Base-by-base conservation (phyloP, 2,113 vertebrate genomes). In the Lycaon pictus region DNA sequence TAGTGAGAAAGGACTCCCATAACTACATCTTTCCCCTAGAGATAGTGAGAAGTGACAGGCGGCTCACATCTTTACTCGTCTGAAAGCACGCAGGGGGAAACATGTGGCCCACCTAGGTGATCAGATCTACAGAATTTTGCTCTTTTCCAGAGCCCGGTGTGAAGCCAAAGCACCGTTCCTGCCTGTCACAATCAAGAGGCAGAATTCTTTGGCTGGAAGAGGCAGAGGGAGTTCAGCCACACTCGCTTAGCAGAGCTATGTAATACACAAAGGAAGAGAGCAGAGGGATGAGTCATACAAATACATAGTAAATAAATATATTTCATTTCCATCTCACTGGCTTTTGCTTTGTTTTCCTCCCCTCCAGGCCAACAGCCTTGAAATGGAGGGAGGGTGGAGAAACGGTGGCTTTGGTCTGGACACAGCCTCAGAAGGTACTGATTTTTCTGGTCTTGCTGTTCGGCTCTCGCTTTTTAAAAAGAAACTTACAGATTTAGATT, bases 221-320 rank as follows among this genome's bases (percentile, higher is more conserved):
- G 92, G 87, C 92, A 80, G 51, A 92, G 51, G 74, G 90, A 96
- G 93, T 65, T 93, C 90, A 63, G 94, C 71, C 85, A 65, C 25
- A 10, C 51, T 84, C 1, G 5, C 95, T 96, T 77, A 88, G 58
- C 87, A 82, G 0, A 94, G 95, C 93, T 48, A 92, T 79, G 97
- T 29, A 67, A 95, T 94, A 88, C 93, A 98, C 96, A 98, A 96
- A 97, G 90, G 95, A 94, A 96, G 96, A 92, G 27, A 3, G 69
- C 82, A 65, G 92, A 93, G 92, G 85, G 72, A 92, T 97, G 97
- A 98, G 90, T 97, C 97, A 97, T 32, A 62, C 96, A 96, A 82
- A 96, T 22, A 95, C 77, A n/a, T 93, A 97, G 98, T 97, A 97
- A 96, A 97, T 96, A 97, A 97, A 95, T 96, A 95, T 35, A 97